Conservation (phyloP, 1,140 invertebrate genomes). For the Drosophila biarmipes region DNA sequence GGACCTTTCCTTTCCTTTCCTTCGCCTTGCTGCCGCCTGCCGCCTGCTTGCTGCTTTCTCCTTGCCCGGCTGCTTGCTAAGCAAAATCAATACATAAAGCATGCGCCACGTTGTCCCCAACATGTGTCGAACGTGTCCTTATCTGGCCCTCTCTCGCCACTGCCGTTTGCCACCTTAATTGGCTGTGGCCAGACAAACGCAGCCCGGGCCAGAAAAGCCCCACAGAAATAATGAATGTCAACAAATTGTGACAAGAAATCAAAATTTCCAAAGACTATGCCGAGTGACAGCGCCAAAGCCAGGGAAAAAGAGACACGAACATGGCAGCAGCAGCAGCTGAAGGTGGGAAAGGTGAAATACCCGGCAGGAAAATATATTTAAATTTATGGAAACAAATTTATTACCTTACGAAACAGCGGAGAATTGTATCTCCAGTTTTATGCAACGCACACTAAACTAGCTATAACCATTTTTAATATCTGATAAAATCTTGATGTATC, state of each 20-base stretch:
- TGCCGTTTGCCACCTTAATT: conserved; percentile 72
- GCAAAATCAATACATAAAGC: conserved; percentile 72
- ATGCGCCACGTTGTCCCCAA: conserved; percentile 61
- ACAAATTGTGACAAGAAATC: conserved; percentile 83
- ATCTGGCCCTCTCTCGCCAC: conserved; percentile 7
- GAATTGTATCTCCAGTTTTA: no score
- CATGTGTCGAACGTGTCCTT: conserved; percentile 55
- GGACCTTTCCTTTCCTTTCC: conserved; percentile 8
- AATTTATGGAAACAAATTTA: neutral
- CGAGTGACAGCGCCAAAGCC: conserved; percentile 35
- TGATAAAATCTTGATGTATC: no score
- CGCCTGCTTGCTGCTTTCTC: neutral
- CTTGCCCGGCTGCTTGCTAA: conserved; percentile 50
- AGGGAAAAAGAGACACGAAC: neutral
- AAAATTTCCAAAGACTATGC: conserved; percentile 62
- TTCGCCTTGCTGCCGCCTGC: no score
- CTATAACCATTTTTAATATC: no score
- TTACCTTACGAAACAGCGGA: no score
- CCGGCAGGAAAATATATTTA: neutral
- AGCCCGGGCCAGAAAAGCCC: neutral
- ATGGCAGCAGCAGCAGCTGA: neutral
- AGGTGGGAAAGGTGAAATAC: conserved; percentile 1
- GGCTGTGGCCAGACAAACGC: conserved; percentile 55
- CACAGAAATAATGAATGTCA: conserved; percentile 75
- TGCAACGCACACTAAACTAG: no score